phyloP scores from a whole-genome alignment of 2,888 invertebrate species.

The Chrysopilus asiliformis region DNA sequence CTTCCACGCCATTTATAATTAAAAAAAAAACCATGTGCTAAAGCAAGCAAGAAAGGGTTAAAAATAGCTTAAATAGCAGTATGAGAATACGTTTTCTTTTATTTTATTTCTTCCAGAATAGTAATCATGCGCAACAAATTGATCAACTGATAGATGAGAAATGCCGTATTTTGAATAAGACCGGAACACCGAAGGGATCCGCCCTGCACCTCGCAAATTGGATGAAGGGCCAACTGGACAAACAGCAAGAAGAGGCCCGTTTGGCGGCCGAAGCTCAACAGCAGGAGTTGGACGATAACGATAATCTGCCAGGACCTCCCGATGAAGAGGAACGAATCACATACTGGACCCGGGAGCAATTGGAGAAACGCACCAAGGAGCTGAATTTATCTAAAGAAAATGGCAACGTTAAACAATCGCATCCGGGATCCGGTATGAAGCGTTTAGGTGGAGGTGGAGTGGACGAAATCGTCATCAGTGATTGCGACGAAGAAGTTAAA shows the following conservation, averaged over 20 bases:
- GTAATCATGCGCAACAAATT: constrained; percentile 36
- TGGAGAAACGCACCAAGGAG: constrained; percentile 56
- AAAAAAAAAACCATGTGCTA: too few species aligned
- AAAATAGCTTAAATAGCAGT: too few species aligned
- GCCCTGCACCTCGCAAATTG: constrained; percentile 63
- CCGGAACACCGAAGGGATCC: constrained; percentile 51
- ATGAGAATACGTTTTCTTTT: too few species aligned
- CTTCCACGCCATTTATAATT: neutral
- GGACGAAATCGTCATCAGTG: constrained; percentile 37
- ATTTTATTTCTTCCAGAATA: constrained; percentile 15
- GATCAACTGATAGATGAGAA: constrained; percentile 49
- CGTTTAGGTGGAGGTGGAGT: constrained; percentile 35
- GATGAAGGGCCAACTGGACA: constrained; percentile 64
- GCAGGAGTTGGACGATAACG: constrained; percentile 22
- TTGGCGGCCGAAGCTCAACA: constrained; percentile 26
- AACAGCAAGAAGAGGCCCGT: constrained; percentile 39
- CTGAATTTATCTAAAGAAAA: constrained; percentile 44
- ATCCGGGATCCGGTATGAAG: constrained; percentile 25
- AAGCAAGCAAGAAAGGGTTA: too few species aligned
- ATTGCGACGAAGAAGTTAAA: constrained; percentile 41
- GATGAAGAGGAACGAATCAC: constrained; percentile 34
- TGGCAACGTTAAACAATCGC: constrained; percentile 22
- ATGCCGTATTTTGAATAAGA: constrained; percentile 48
- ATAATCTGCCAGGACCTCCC: constrained; percentile 12
- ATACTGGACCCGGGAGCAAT: constrained; percentile 58